phyloP scores from a whole-genome alignment of 2,888 invertebrate species.

The Drosophila merina region DNA sequence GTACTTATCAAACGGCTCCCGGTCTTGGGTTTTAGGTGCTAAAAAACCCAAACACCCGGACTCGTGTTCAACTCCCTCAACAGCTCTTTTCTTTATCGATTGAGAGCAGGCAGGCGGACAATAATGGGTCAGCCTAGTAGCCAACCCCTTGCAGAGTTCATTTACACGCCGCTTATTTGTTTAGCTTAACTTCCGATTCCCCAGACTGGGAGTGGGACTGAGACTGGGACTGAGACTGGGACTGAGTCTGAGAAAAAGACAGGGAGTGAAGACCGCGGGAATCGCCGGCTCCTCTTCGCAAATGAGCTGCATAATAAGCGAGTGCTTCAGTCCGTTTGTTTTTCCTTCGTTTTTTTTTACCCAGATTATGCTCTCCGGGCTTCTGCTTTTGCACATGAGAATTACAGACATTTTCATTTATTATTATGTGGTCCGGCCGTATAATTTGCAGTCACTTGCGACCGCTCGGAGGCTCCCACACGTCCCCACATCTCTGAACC shows the following conservation, averaged over 20 bases:
- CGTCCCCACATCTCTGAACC: conserved; percentile 51
- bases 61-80: conserved; percentile 45
- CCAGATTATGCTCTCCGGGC: conserved; percentile 6
- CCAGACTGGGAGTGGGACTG: conserved; percentile 12
- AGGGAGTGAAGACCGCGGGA: conserved; percentile 46
- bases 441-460: conserved; percentile 68
- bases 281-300: conserved; percentile 39
- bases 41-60: conserved; percentile 24
- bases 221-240: background rate
- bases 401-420: conserved; percentile 77
- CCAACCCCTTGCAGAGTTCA: conserved; percentile 52
- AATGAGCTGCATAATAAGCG: conserved; percentile 75
- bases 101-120: conserved; percentile 29
- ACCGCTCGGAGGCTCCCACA: conserved; percentile 54
- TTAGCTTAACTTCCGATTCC: conserved; percentile 70
- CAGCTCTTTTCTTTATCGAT: conserved; percentile 61
- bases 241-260: conserved; percentile 10
- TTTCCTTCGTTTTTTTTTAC: conserved; percentile 33
- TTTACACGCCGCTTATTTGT: conserved; percentile 67
- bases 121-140: conserved; percentile 63
- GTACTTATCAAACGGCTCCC: conserved; percentile 62
- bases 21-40: conserved; percentile 22
- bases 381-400: conserved; percentile 61
- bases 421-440: conserved; percentile 67
- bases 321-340: conserved; percentile 48